Evolutionary conservation across 2,888 invertebrate genomes (phyloP).

Genomic region (Trypoxylon attenuatum): DNA sequence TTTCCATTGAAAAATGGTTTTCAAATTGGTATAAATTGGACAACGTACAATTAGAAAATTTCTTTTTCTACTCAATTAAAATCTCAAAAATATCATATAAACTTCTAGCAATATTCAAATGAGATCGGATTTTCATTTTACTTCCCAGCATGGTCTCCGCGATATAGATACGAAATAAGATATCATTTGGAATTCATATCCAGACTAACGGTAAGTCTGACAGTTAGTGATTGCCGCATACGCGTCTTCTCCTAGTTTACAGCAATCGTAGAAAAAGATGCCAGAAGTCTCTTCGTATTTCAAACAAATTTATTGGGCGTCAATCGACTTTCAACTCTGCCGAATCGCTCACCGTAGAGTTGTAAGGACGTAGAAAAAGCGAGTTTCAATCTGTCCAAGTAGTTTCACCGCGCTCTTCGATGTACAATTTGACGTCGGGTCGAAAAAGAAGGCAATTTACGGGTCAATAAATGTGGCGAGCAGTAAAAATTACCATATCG

Average conservation of each 20-base stretch:
- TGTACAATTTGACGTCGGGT: background rate
- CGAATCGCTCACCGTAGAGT: too few species aligned
- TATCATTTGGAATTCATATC: background rate
- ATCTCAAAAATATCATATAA: too few species aligned
- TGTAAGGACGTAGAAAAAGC: too few species aligned
- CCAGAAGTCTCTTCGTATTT: background rate
- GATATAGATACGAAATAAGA: background rate
- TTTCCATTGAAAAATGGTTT: too few species aligned
- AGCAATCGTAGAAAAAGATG: too few species aligned
- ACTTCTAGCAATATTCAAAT: background rate
- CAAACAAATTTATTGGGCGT: background rate
- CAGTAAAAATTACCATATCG: constrained; percentile 32
- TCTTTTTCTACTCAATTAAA: too few species aligned
- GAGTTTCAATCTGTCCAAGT: background rate
- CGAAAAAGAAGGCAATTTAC: constrained; percentile 14
- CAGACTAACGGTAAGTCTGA: background rate
- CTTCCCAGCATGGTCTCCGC: background rate
- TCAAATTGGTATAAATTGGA: too few species aligned
- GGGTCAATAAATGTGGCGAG: constrained; percentile 21
- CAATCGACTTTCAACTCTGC: constrained; percentile 1
- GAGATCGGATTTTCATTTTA: background rate
- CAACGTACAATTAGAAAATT: too few species aligned
- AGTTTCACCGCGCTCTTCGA: background rate
- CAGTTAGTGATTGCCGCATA: constrained; percentile 2
- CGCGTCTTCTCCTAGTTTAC: background rate